Evolutionary conservation across 2,888 invertebrate genomes (phyloP), one percentile per base, ranked within the genome.

Genomic region (Chorisops tibialis): DNA sequence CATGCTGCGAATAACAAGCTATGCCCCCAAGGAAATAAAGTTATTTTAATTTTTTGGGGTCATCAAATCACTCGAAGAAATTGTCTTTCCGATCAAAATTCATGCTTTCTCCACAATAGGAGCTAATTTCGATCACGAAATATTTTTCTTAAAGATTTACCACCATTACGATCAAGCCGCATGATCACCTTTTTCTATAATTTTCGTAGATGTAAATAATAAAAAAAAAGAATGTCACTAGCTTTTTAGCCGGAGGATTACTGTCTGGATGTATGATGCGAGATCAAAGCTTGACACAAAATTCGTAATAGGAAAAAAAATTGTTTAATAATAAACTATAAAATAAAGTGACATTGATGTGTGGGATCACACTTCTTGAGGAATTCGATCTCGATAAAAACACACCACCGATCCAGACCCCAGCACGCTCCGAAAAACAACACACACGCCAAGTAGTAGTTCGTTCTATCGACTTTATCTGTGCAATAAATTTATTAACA

Each of bases 321-420:
- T 48, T 11, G 18, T 14, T 6, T 30, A 16, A 35, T 14, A 35
- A 9, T 14, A 16, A 50, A 16, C 35, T 48, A 12, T n/a, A 30
- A 50, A 21, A 3, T 30, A n/a, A 18, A 7, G 49, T 50, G 49
- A 50, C 49, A 50, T 50, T 50, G 49, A 50, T 50, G 49, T 35
- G 49, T 50, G 49, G 47, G 49, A 50, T 50, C 49, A 30, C 35
- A 30, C 35, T n/a, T 14, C 30, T 5, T n/a, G 16, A 50, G 35
- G 49, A 50, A 50, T 50, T 50, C 14, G 35, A 24, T 16, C n/a
- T n/a, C 49, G 49, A 50, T 50, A 50, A 50, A n/a, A 7, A 49
- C 6, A 9, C 47, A 47, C 4, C 5, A 41, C 14, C 21, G 11
- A 47, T 21, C 30, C 9, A 9, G 5, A 9, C 2, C n/a, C n/a